Base-by-base conservation (phyloP, 2,113 vertebrate species). In the Podocnemis expansa region DNA sequence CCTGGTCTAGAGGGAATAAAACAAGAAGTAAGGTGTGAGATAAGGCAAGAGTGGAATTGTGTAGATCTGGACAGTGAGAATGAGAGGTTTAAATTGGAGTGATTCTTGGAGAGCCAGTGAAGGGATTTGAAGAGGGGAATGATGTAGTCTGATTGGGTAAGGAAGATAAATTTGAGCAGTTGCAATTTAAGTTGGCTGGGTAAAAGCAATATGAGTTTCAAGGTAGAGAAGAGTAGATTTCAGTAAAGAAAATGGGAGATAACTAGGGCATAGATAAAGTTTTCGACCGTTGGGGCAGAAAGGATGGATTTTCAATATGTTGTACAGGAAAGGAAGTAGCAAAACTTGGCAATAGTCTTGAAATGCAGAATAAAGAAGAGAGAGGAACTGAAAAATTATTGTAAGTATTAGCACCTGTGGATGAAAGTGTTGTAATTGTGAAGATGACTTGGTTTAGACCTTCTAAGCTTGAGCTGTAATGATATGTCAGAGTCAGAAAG, bases 61-160 rank as follows among this genome's bases (percentile, higher is more conserved):
- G 60, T 49, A 78, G 79, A 60, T 43, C 2, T 49, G 60, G 80
- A 81, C 87, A 82, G 27, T 13, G 45, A 78, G 49, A 70, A 54
- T 0, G 1, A 54, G 34, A 80, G 10, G 4, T 11, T 47, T 43
- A 31, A 24, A 2, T 52, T 17, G 34, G 43, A 22, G 24, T 51
- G 11, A 34, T 78, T 27, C 38, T 78, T 60, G 41, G 67, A 93
- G 73, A n/a, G 25, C 52, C 5, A 3, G 29, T 45, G 14, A 56
- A 27, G 52, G 52, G 75, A 51, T 25, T 47, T 76, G 67, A 82
- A 27, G 29, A 3, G 31, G 31, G 79, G 25, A 82, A 56, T 31
- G 51, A 76, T 1, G 22, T 47, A 41, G 16, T n/a, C 6, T 1
- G n/a, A 31, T 51, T 82, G 70, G 56, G 19, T 67, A 78, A 84